Conservation (phyloP, 1,140 invertebrate species). For the Heliothis virescens region DNA sequence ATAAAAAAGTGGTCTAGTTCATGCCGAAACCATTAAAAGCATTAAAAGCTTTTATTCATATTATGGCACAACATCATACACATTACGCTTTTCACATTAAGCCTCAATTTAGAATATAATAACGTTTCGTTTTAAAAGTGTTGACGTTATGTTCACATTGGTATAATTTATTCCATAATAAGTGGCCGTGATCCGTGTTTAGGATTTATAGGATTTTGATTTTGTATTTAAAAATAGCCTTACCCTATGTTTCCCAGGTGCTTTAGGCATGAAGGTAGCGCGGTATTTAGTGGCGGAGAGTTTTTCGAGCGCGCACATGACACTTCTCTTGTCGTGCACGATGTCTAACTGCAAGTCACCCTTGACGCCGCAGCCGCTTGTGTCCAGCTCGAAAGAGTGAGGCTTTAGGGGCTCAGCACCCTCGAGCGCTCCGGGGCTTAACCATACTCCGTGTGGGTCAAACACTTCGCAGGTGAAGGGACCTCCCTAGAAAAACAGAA, state of each 20-base stretch:
- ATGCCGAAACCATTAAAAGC: no score
- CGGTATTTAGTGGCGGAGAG: conserved; percentile 93
- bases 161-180: no score
- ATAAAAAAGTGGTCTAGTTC: no score
- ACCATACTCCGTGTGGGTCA: conserved; percentile 95
- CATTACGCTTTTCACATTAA: no score
- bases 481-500: conserved; percentile 89
- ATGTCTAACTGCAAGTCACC: conserved; percentile 96
- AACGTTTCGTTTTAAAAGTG: no score
- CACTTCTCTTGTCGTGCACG: conserved; percentile 92
- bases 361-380: conserved; percentile 93
- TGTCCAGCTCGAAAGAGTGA: conserved; percentile 91
- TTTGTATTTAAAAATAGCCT: conserved; percentile 44
- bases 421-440: conserved; percentile 89
- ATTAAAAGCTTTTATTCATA: no score
- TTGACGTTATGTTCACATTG: no score
- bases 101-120: no score
- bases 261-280: conserved; percentile 95
- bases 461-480: conserved; percentile 99
- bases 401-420: conserved; percentile 91
- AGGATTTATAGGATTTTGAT: no score
- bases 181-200: no score
- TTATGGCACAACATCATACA: no score
- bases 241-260: conserved; percentile 95
- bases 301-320: conserved; percentile 94